These are phyloP conservation scores for Colletes collaris DNA, from an alignment of 2,888 invertebrate species.

Conservation along the genomic window DNA sequence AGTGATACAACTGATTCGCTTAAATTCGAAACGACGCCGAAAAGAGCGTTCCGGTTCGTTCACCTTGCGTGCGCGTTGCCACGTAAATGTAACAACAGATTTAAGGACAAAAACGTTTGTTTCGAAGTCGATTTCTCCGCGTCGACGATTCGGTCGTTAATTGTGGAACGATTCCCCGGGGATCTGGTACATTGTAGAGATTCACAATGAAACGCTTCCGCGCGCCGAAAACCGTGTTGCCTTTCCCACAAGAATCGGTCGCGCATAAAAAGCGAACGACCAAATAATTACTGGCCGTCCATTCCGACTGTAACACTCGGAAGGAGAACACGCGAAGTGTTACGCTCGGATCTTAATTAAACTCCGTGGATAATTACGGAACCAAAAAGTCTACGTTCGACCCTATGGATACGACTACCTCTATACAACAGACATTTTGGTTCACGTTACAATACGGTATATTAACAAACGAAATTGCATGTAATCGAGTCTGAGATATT, in stretches of 20 bases:
- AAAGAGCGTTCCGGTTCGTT: not conserved
- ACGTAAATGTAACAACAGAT: not conserved
- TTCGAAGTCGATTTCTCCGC: conserved; percentile 6
- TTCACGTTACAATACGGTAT: too few species aligned
- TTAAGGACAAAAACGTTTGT: conserved; percentile 11
- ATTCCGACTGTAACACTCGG: conserved; percentile 54
- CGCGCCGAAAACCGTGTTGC: conserved; percentile 40
- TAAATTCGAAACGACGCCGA: not conserved
- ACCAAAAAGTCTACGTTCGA: too few species aligned
- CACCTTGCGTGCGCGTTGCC: not conserved
- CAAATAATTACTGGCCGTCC: conserved; percentile 67
- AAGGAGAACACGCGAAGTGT: conserved; percentile 24
- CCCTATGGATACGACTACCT: too few species aligned
- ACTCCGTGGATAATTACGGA: too few species aligned
- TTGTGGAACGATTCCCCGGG: conserved; percentile 41
- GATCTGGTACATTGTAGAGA: conserved; percentile 54
- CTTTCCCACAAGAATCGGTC: conserved; percentile 65
- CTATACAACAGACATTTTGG: too few species aligned
- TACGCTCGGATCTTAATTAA: too few species aligned
- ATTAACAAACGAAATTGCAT: too few species aligned
- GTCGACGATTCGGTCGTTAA: conserved; percentile 29
- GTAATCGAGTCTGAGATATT: too few species aligned
- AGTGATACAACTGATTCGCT: not conserved
- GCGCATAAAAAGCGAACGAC: conserved; percentile 62
- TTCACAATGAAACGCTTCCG: conserved; percentile 47